These are phyloP conservation scores for Leptinotarsa defecta DNA, from an alignment of 1,140 invertebrate genomes.

Conservation along the genomic window DNA sequence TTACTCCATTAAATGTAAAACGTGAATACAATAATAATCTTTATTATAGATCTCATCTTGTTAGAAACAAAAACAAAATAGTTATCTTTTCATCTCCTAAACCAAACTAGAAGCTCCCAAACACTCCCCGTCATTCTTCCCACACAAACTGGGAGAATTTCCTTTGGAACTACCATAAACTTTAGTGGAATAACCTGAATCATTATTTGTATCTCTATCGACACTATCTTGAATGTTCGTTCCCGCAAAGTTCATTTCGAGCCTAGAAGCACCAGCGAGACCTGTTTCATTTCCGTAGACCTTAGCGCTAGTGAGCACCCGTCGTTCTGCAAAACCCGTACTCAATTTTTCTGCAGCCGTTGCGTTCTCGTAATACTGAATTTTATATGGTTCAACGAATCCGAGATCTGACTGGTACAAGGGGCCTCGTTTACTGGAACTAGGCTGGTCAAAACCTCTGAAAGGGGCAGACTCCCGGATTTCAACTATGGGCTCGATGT, in stretches of 20 bases:
- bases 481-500: slow-evolving; percentile 52
- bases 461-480: slow-evolving; percentile 39
- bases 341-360: slow-evolving; percentile 35
- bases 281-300: slow-evolving; percentile 27
- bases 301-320: slow-evolving; percentile 48
- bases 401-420: slow-evolving; percentile 38
- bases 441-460: slow-evolving; percentile 26
- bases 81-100: slow-evolving; percentile 23
- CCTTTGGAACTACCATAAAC: slow-evolving; percentile 78
- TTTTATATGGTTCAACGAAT: slow-evolving; percentile 38
- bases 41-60: background rate
- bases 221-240: slow-evolving; percentile 48
- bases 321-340: slow-evolving; percentile 48
- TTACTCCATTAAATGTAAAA: too few species aligned
- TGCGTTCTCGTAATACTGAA: slow-evolving; percentile 38
- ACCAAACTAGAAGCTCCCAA: slow-evolving; percentile 54
- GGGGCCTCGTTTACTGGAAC: slow-evolving; percentile 33
- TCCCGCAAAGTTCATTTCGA: slow-evolving; percentile 11
- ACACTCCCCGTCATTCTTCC: slow-evolving; percentile 55
- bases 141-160: slow-evolving; percentile 75
- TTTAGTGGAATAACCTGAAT: slow-evolving; percentile 78
- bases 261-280: background rate
- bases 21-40: background rate
- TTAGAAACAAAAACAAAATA: slow-evolving; percentile 4
- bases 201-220: slow-evolving; percentile 72